Evolutionary conservation across 1,140 invertebrate species (phyloP).

Genomic region (Drosophila athabasca): DNA sequence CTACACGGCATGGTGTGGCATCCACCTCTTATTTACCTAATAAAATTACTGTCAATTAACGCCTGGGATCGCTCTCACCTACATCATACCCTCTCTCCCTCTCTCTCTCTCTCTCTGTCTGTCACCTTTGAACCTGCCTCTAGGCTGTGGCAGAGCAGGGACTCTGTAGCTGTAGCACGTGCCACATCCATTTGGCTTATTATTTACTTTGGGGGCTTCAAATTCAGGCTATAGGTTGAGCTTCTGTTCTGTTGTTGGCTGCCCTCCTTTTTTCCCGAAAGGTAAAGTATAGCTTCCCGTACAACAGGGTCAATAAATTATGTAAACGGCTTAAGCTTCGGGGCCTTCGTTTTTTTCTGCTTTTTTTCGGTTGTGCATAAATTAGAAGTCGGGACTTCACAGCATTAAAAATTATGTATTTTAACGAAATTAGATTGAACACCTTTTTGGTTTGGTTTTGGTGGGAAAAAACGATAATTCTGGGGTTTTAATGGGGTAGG

Average conservation of each 20-base stretch:
- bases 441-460: no score
- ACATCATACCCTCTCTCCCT: not conserved
- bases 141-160: not conserved
- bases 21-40: constrained; percentile 64
- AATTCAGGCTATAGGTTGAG: constrained; percentile 1
- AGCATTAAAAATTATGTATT: constrained; percentile 14
- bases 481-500: no score
- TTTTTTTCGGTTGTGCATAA: constrained; percentile 40
- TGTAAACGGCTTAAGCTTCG: constrained; percentile 70
- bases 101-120: not conserved
- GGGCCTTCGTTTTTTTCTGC: constrained; percentile 22
- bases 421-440: not conserved
- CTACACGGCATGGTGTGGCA: no score
- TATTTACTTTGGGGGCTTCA: constrained; percentile 67
- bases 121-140: constrained; percentile 8
- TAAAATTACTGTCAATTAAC: constrained; percentile 81
- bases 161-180: not conserved
- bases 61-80: constrained; percentile 26
- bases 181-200: constrained; percentile 68
- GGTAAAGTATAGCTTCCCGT: not conserved
- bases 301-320: constrained; percentile 64
- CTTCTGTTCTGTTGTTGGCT: not conserved
- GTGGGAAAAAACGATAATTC: no score
- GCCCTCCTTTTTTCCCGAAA: not conserved
- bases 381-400: constrained; percentile 35